Percentiles rank a stretch among this genome's conserved stretches.
These are phyloP conservation scores for Mechanitis messenoides DNA, from an alignment of 2,888 invertebrate genomes.

Conservation along the genomic window DNA sequence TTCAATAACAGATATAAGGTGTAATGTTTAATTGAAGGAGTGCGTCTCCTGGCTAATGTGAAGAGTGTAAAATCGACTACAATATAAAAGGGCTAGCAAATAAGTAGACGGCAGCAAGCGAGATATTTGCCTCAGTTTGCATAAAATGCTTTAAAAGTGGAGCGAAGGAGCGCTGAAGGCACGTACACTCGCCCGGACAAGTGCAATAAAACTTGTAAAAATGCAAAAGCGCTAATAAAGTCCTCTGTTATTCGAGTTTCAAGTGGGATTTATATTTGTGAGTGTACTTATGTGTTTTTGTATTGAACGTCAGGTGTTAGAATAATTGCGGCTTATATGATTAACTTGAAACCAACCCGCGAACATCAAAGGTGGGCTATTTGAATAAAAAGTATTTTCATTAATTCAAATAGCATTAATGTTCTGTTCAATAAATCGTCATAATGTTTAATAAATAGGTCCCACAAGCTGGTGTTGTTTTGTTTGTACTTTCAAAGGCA, in stretches of 20 bases:
- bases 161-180: conserved; percentile 42
- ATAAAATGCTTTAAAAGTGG: conserved; percentile 56
- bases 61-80: conserved; percentile 8
- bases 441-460: no score
- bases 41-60: not conserved
- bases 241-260: conserved; percentile 25
- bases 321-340: no score
- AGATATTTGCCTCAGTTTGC: conserved; percentile 56
- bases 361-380: no score
- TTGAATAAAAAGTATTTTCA: no score
- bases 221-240: conserved; percentile 43
- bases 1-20: no score
- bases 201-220: conserved; percentile 44
- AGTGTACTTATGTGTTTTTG: conserved; percentile 6
- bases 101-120: conserved; percentile 41
- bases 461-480: conserved; percentile 7
- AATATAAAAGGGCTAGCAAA: conserved; percentile 38
- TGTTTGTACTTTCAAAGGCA: conserved; percentile 20
- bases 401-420: no score
- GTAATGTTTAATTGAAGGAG: no score
- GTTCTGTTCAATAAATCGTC: no score
- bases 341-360: no score
- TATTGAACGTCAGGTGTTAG: not conserved
- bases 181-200: conserved; percentile 49
- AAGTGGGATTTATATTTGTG: conserved; percentile 7